These are phyloP conservation scores for Cyanoderma ruficeps DNA, from an alignment of 2,113 vertebrate species.

Conservation along the genomic window DNA sequence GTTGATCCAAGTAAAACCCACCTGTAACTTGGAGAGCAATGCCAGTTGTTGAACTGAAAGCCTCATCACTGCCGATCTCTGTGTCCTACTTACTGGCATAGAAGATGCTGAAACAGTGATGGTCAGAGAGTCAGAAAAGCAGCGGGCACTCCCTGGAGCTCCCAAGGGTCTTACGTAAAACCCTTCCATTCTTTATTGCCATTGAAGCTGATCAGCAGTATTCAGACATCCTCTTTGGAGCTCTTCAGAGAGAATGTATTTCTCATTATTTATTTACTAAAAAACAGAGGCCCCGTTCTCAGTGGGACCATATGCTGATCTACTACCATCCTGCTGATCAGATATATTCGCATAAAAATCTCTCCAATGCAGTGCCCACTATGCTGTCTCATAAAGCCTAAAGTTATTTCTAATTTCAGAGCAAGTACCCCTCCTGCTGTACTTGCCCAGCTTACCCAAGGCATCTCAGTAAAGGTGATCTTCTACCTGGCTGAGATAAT, in stretches of 20 bases:
- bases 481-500: neutral
- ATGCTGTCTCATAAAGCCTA: neutral
- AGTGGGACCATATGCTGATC: neutral
- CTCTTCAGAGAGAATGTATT: neutral
- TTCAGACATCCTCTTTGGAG: neutral
- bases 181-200: neutral
- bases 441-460: neutral
- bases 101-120: neutral
- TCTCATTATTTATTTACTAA: conserved; percentile 21
- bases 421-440: neutral
- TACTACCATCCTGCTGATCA: neutral
- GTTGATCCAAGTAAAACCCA: neutral
- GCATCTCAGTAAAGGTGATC: neutral
- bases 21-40: neutral
- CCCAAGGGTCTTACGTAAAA: neutral
- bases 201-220: neutral
- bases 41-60: neutral
- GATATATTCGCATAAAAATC: neutral
- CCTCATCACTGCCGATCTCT: neutral
- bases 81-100: neutral
- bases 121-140: neutral
- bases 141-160: neutral
- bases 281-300: neutral
- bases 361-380: neutral
- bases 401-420: neutral